Base-by-base conservation (phyloP, 2,113 vertebrate genomes). In the Indicator indicator region DNA sequence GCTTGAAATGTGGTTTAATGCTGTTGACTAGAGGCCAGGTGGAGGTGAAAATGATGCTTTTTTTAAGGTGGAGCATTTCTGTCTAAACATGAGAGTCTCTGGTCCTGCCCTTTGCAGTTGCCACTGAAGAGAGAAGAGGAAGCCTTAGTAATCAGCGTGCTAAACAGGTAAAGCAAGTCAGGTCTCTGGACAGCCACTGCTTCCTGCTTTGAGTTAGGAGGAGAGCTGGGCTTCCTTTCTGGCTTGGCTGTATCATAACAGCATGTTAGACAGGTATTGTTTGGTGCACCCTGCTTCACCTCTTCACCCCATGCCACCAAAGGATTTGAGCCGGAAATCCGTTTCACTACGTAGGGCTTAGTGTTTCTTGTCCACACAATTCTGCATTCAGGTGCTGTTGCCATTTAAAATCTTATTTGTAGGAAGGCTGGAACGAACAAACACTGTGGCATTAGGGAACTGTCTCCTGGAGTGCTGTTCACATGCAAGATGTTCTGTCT, bases 401-500 rank as follows among this genome's bases (percentile, higher is more conserved):
- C 26, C 91, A 54, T 67, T 84, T 76, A 46, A 83, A 82, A 32
- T 64, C 13, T 42, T 80, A 32, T 48, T 80, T 77, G 18, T 42
- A 50, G 40, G 44, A 89, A 70, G 11, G 9, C 38, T 40, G 12
- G n/a, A 77, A 38, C 40, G 15, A 56, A 65, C 65, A 70, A 63
- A 4, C 50, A 30, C n/a, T 64, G 27, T 78, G 64, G 40, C 28
- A 28, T 23, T 13, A 54, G 55, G 28, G 38, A 83, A 60, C 26
- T 17, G 14, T 64, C 36, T 16, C 32, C 65, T 86, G 65, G 65
- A 52, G 17, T 16, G 44, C 56, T 83, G 76, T 62, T 26, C 3
- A 0, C 2, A 1, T 81, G 79, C 0, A 0, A 55, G 36, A 26
- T 76, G 59, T 63, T 77, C 60, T 59, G 13, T 55, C 62, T 88